Evolutionary conservation across 2,888 invertebrate species (phyloP).

Genomic region (Plutella xylostella): DNA sequence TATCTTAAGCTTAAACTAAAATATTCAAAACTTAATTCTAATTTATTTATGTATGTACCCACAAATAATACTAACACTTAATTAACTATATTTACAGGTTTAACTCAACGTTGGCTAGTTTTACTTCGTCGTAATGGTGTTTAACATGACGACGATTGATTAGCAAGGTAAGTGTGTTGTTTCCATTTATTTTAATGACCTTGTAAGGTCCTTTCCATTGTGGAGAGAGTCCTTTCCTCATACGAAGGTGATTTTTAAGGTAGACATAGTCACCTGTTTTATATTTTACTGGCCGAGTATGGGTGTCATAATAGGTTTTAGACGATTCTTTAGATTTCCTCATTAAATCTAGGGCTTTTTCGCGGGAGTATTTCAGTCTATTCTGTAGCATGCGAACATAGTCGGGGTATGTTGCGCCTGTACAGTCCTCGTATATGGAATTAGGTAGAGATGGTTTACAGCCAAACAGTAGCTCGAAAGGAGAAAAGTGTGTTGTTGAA

Average conservation of each 20-base stretch:
- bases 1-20: background rate
- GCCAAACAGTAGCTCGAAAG: constrained; percentile 31
- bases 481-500: constrained; percentile 20
- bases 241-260: constrained; percentile 15
- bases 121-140: constrained; percentile 18
- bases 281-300: background rate
- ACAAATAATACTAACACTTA: constrained; percentile 1
- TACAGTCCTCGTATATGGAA: constrained; percentile 16
- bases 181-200: constrained; percentile 20
- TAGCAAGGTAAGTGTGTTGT: constrained; percentile 17
- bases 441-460: constrained; percentile 26
- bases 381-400: constrained; percentile 1
- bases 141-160: constrained; percentile 18
- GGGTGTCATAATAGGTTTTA: background rate
- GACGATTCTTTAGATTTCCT: constrained; percentile 17
- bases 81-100: constrained; percentile 1
- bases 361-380: constrained; percentile 18
- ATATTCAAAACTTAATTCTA: background rate
- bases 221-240: constrained; percentile 20
- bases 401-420: background rate
- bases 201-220: constrained; percentile 24
- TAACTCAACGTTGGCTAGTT: constrained; percentile 7
- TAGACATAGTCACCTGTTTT: constrained; percentile 5
- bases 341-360: constrained; percentile 21
- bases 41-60: constrained; percentile 4